phyloP scores from a whole-genome alignment of 2,797 vertebrate species.

The Artibeus jamaicensis region DNA sequence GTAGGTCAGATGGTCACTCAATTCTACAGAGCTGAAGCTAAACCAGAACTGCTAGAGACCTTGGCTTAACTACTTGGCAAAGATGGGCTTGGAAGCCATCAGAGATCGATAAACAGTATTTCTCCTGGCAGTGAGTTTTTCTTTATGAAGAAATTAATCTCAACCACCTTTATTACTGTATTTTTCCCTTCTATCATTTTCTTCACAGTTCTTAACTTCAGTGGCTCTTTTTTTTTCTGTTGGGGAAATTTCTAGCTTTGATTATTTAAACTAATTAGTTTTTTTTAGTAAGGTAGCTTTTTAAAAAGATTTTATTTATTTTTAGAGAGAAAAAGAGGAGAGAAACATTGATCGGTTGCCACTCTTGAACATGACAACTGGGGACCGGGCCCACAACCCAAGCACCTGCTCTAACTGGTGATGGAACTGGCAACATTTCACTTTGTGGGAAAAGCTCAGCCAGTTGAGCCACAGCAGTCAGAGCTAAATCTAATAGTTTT shows the following conservation, averaged over 20 bases:
- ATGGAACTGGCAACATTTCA: background rate
- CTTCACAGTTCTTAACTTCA: background rate
- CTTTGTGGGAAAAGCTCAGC: background rate
- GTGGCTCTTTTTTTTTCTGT: background rate
- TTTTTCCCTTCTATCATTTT: background rate
- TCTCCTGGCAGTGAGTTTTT: background rate
- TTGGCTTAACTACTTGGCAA: background rate
- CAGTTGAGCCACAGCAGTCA: background rate
- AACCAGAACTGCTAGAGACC: background rate
- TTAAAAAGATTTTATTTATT: no score
- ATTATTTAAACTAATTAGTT: background rate
- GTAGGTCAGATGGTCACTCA: background rate
- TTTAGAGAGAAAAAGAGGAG: no score
- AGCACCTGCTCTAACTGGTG: background rate
- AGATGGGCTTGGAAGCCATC: background rate
- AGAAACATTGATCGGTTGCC: no score
- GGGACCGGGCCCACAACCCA: background rate
- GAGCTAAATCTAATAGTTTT: background rate
- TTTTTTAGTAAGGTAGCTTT: no score
- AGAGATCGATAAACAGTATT: background rate
- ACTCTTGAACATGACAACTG: no score
- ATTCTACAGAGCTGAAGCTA: background rate
- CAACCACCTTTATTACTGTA: background rate
- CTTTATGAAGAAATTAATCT: background rate
- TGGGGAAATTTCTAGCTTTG: background rate